Base-by-base conservation (phyloP, 2,113 vertebrate species). In the Albula goreensis region DNA sequence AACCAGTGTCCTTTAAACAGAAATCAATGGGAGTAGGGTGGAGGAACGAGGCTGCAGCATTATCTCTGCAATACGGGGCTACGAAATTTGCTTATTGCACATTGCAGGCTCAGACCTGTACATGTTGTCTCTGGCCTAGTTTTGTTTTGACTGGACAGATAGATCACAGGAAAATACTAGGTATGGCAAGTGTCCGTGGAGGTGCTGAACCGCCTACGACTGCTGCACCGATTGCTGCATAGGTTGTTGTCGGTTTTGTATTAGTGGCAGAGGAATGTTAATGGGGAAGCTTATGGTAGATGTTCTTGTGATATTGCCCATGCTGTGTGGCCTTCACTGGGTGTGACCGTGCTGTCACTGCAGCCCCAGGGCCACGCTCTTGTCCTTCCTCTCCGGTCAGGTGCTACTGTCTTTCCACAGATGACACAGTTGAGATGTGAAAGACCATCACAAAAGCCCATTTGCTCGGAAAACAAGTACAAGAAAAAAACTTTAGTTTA, bases 1-100 rank as follows among this genome's bases (percentile, higher is more conserved):
- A 95, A 93, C 96, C 95, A 95, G 96, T 93, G 96, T 95, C 94
- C 96, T 97, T 96, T 95, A 97, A 96, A 96, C 95, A 96, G 93
- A 88, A 95, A 95, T 96, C 95, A 94, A 96, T 96, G 90, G 85
- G 78, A 85, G 87, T 41, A 1, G 94, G 89, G 88, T 94, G 96
- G 96, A 96, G 95, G 94, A 91, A 94, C 94, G 91, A 94, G 92
- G 96, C 92, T 90, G 95, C 94, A 95, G 95, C 94, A 96, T 95
- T 95, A 94, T 95, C 94, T 93, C 80, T 90, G 93, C 95, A 96
- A 96, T 94, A 95, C 78, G 93, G 92, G 90, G 92, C 92, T 96
- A 94, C 96, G 92, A 95, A 96, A 97, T 95, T 92, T 86, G 9
- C 84, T 88, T 85, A 86, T 82, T 50, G 86, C 87, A 86, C 84